A percentile compares a stretch with the other conserved stretches of the same genome.
Conservation (phyloP, 92 coral and sea anemone species). For the Umimayanthus kanabou region DNA sequence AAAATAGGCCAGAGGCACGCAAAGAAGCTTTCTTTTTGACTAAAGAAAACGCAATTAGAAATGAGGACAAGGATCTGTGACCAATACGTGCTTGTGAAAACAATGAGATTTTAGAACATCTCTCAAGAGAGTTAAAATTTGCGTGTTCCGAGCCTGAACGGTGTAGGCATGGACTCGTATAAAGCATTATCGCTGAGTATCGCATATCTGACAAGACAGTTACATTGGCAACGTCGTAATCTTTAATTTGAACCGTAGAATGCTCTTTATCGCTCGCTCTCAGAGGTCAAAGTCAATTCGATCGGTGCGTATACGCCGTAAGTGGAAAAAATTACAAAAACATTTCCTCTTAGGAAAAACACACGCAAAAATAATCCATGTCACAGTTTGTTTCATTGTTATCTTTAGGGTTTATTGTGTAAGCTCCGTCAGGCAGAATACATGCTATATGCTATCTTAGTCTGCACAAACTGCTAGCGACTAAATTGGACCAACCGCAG, state of each 20-base stretch:
- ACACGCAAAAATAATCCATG: background rate
- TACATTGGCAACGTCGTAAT: background rate
- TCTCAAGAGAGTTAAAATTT: background rate
- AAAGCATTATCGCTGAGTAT: background rate
- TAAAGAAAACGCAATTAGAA: background rate
- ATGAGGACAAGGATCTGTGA: background rate
- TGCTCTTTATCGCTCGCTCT: background rate
- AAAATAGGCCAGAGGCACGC: background rate
- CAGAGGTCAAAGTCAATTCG: background rate
- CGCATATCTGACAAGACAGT: background rate
- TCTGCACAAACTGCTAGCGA: background rate
- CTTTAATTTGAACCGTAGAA: background rate
- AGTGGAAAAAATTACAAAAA: background rate
- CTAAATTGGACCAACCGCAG: background rate
- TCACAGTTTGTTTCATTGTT: background rate
- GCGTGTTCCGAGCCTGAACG: background rate
- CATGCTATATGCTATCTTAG: background rate
- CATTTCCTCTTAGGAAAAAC: background rate
- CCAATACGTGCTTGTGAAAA: background rate
- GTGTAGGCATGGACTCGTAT: background rate
- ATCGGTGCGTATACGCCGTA: background rate
- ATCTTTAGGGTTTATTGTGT: background rate
- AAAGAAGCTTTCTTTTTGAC: background rate
- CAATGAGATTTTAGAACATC: background rate
- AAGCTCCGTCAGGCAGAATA: background rate